Evolutionary conservation across 2,113 vertebrate species (phyloP), one percentile per base, ranked within the genome.

Genomic region (Centrocercus urophasianus): DNA sequence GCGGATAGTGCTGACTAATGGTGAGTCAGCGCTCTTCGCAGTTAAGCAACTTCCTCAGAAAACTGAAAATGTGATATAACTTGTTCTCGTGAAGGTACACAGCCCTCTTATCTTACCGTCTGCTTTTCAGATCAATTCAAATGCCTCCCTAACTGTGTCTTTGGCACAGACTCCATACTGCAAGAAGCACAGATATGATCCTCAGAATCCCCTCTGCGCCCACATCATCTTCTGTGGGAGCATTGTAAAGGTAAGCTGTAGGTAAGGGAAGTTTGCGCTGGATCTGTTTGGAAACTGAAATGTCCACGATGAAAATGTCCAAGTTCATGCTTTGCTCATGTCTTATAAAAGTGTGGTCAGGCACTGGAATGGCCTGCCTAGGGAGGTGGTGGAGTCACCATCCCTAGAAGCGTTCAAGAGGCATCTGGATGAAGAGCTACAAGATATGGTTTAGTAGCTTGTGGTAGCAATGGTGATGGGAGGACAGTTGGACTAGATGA

Each of bases 111-210:
- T 21, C 45, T 96, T 83, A 10, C 36, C 65, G 6, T 73, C 94
- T 97, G n/a, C 16, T 54, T 96, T 95, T 79, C 98, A 99, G 99
- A 97, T 97, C 81, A 98, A 98, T 92, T 96, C 98, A 1, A 92
- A 97, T 69, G 98, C 98, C 4, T 99, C 99, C 8, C 96, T 99
- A 73, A 98, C 98, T 16, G 97, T 99, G 98, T 98, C 99, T 71
- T 96, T 99, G 97, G 99, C 99, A 75, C 98, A 99, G 97, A 99
- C 99, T 2, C 92, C 96, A 32, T 99, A 98, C 97, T 99, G 99
- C 97, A 97, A 94, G 65, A 97, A 98, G 71, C 95, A 98, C 22
- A 97, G 83, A 24, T 99, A 97, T 16, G 99, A 99, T 86, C 99
- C 99, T 8, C 99, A 99, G 96, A 99, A 98, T 87, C 99, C 99